phyloP scores from a whole-genome alignment of 2,888 invertebrate genomes.

The Drosophila fulvimacula region DNA sequence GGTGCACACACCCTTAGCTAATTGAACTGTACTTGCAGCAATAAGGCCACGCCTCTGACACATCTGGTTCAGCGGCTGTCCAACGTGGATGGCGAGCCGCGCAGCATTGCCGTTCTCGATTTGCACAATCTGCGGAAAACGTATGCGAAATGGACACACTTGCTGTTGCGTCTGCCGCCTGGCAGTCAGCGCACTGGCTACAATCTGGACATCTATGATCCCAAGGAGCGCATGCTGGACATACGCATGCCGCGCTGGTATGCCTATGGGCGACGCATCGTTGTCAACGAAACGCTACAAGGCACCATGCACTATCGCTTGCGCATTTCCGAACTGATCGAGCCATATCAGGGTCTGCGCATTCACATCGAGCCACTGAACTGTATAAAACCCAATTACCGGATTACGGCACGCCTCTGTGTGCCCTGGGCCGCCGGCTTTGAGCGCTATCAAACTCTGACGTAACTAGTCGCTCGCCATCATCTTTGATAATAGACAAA shows the following conservation, averaged over 20 bases:
- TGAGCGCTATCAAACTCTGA: conserved; percentile 85
- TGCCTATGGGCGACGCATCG: conserved; percentile 81
- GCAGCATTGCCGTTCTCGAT: conserved; percentile 86
- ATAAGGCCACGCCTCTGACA: conserved; percentile 87
- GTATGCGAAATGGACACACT: conserved; percentile 88
- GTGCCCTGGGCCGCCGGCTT: conserved; percentile 89
- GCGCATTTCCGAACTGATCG: conserved; percentile 86
- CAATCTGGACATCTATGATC: conserved; percentile 88
- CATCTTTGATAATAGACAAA: neutral
- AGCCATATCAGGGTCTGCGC: conserved; percentile 87
- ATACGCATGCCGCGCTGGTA: conserved; percentile 84
- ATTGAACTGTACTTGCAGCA: conserved; percentile 33
- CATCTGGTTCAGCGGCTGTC: conserved; percentile 87
- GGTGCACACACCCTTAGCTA: neutral
- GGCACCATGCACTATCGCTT: conserved; percentile 88
- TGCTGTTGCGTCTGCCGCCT: conserved; percentile 89
- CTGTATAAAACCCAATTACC: conserved; percentile 76
- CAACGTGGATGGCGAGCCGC: conserved; percentile 81
- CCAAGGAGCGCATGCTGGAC: conserved; percentile 83
- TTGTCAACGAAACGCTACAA: conserved; percentile 86
- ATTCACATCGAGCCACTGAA: conserved; percentile 86
- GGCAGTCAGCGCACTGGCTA: conserved; percentile 84
- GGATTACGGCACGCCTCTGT: conserved; percentile 87
- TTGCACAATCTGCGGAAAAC: conserved; percentile 87
- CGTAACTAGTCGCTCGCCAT: conserved; percentile 63